A percentile compares a stretch with the other conserved stretches of the same genome.
Conservation (phyloP, 2,888 invertebrate species). For the Drosophila prolongata region DNA sequence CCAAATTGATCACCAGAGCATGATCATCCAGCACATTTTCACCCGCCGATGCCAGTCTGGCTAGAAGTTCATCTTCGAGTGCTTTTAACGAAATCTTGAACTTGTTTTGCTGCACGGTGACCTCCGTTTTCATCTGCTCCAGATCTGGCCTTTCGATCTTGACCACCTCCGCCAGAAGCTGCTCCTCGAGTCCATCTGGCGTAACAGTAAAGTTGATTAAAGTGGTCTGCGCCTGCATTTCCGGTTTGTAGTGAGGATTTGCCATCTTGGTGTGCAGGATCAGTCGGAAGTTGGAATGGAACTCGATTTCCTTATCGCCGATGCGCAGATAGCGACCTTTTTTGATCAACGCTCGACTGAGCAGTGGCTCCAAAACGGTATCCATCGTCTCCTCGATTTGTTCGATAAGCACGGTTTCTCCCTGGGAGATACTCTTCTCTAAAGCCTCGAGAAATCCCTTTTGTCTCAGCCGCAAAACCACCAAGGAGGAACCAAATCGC, state of each 20-base stretch:
- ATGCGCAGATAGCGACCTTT: conserved; percentile 93
- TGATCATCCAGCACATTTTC: conserved; percentile 96
- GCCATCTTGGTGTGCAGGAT: conserved; percentile 97
- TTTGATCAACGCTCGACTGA: conserved; percentile 94
- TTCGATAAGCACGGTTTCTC: conserved; percentile 92
- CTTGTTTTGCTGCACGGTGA: conserved; percentile 97
- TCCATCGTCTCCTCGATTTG: conserved; percentile 97
- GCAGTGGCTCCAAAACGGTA: conserved; percentile 95
- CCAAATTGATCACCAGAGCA: conserved; percentile 95
- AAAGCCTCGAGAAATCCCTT: conserved; percentile 93
- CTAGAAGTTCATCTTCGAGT: conserved; percentile 95
- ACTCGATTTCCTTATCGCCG: conserved; percentile 97
- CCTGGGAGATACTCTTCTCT: conserved; percentile 90
- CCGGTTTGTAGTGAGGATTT: conserved; percentile 98
- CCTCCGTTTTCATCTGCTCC: conserved; percentile 91
- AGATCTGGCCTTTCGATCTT: conserved; percentile 96
- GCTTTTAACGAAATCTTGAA: conserved; percentile 96
- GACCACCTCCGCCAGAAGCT: conserved; percentile 96
- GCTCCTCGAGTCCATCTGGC: conserved; percentile 97
- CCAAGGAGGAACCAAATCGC: conserved; percentile 90
- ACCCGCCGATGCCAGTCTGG: conserved; percentile 94
- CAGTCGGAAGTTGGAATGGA: conserved; percentile 91
- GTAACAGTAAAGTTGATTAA: conserved; percentile 98
- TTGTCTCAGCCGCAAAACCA: conserved; percentile 91
- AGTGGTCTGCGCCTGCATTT: conserved; percentile 98